A percentile compares a stretch with the other conserved stretches of the same genome.
phyloP scores from a whole-genome alignment of 1,140 invertebrate genomes.

The Pentalonia nigronervosa region DNA sequence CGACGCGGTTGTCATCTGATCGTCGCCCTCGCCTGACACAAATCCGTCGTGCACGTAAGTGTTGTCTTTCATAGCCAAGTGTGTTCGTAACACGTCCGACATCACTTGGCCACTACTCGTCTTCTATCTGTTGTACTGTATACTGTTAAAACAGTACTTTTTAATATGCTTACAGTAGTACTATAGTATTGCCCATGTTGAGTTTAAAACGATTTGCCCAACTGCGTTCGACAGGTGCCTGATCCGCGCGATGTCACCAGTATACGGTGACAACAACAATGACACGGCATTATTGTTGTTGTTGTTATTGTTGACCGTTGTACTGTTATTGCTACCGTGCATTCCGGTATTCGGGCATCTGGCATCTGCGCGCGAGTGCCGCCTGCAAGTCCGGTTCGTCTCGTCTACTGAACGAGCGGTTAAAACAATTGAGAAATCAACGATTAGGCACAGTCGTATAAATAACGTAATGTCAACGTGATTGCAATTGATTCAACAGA shows the following conservation, averaged over 20 bases:
- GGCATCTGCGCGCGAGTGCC: neutral
- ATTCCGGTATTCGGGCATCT: too few relatives aligned
- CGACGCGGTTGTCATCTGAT: neutral
- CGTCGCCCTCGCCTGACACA: neutral
- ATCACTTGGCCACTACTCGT: too few relatives aligned
- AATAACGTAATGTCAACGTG: neutral
- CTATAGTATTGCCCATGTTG: neutral
- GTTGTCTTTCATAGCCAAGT: neutral
- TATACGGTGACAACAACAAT: neutral
- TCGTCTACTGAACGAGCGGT: neutral
- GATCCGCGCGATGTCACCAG: neutral
- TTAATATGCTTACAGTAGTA: neutral
- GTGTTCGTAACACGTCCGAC: neutral
- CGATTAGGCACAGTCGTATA: neutral
- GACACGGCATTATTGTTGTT: neutral
- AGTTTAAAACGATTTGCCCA: neutral
- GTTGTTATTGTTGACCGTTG: neutral
- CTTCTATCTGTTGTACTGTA: neutral
- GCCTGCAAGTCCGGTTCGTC: neutral
- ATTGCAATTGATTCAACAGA: neutral
- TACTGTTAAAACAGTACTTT: neutral
- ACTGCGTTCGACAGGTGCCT: neutral
- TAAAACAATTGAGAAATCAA: neutral
- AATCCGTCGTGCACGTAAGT: slow-evolving; percentile 9
- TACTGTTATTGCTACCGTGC: neutral